Evolutionary conservation across 2,797 vertebrate species (phyloP).

Genomic region (Danio kyathit): DNA sequence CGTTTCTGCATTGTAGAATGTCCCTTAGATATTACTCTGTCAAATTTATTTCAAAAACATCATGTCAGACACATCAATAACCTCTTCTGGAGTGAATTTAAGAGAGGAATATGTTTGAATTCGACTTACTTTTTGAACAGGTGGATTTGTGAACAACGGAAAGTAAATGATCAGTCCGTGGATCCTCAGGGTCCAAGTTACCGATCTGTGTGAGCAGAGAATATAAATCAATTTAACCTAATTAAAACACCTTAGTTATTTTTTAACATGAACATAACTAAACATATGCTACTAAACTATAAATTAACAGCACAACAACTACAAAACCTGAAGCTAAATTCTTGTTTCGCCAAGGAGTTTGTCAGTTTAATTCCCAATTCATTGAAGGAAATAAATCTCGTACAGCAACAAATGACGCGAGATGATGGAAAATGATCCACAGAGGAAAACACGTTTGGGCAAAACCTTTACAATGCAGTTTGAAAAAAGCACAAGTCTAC

Average conservation of each 20-base stretch:
- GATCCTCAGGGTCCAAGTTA: constrained; percentile 20
- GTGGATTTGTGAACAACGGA: background rate
- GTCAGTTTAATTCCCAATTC: background rate
- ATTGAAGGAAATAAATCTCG: background rate
- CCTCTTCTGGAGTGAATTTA: background rate
- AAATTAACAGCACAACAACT: background rate
- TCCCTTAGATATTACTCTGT: background rate
- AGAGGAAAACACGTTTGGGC: background rate
- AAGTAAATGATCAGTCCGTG: constrained; percentile 28
- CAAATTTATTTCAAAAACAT: background rate
- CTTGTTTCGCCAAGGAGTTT: background rate
- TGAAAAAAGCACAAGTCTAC: background rate
- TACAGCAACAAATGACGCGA: constrained; percentile 49
- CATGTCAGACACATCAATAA: background rate
- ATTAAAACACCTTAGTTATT: too few relatives aligned
- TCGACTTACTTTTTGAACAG: constrained; percentile 11
- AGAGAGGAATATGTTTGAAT: background rate
- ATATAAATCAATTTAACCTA: background rate
- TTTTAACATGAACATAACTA: too few relatives aligned
- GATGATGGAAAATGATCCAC: background rate
- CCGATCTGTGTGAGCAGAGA: background rate
- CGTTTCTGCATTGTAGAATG: too few relatives aligned
- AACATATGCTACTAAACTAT: background rate
- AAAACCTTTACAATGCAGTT: background rate
- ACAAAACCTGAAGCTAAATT: background rate